phyloP scores from a whole-genome alignment of 2,888 invertebrate genomes.

The Ophioninae sp. region DNA sequence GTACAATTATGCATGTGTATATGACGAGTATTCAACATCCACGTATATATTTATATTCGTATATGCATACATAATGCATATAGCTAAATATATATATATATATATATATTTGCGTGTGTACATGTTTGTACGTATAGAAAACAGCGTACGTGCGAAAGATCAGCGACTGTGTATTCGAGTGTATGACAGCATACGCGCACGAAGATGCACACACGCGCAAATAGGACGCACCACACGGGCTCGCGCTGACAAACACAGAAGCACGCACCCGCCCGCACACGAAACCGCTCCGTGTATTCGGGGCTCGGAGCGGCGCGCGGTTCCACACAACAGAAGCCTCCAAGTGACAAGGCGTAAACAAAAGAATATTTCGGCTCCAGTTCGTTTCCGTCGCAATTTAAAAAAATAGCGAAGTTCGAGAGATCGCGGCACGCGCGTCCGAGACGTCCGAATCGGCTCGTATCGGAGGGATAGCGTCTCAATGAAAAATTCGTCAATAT shows the following conservation, averaged over 20 bases:
- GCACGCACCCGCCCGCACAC: conserved; percentile 58
- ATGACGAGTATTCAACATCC: background rate
- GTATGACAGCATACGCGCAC: conserved; percentile 48
- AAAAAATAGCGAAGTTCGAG: conserved; percentile 44
- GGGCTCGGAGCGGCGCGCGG: conserved; percentile 74
- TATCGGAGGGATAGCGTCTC: conserved; percentile 72
- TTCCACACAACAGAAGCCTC: conserved; percentile 76
- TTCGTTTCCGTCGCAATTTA: conserved; percentile 55
- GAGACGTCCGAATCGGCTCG: conserved; percentile 55
- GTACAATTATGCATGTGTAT: conserved; percentile 7
- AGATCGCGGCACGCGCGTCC: conserved; percentile 52
- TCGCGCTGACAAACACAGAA: conserved; percentile 46
- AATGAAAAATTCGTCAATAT: conserved; percentile 77
- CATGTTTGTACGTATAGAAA: conserved; percentile 15
- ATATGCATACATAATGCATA: background rate
- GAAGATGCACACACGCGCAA: conserved; percentile 38
- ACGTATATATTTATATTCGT: background rate
- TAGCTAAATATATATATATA: background rate
- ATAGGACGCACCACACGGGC: conserved; percentile 39
- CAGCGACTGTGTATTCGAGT: conserved; percentile 38
- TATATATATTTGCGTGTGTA: background rate
- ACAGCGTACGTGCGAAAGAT: conserved; percentile 61
- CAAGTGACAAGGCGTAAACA: conserved; percentile 80
- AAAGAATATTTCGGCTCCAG: conserved; percentile 72
- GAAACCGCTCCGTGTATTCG: conserved; percentile 68